Evolutionary conservation across 2,113 vertebrate species (phyloP), one percentile per base, ranked within the genome.

Genomic region (Paradoxurus hermaphroditus): DNA sequence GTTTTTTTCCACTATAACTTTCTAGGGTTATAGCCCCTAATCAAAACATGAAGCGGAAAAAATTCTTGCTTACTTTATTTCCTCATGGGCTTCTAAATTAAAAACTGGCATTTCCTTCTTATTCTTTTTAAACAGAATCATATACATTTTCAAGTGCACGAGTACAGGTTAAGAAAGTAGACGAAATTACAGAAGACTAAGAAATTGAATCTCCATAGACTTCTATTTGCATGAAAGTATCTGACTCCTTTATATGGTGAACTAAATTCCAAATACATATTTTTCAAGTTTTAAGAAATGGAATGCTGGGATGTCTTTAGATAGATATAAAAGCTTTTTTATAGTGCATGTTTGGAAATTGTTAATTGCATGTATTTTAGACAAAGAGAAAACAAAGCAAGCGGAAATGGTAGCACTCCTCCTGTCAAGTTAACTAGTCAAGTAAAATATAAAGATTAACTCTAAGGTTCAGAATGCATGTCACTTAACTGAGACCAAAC

Each of bases 281-380:
- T 90, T 94, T 87, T 86, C 11, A 84, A 41, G 44, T 93, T 82
- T 92, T 53, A 93, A 86, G 41, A 94, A 95, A 90, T 18, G 82
- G 62, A 92, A 95, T 85, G 21, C 44, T 53, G 93, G 44, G 19
- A 91, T 73, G 23, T 65, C 7, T 59, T 85, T 25, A 89, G 41
- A 81, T 36, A 63, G 88, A 44, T 67, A 62, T n/a, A 79, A 91
- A 95, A 94, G 62, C 11, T 90, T 93, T 86, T 78, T 84, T 67
- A 59, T 39, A 93, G 4, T 53, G 9, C n/a, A 85, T 67, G 72
- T 81, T 90, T 96, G 10, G 39, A 72, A 95, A 91, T 16, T 93
- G 34, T 79, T 91, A 94, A 94, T 56, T 91, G 34, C 25, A 95
- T 97, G 62, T 94, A 94, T 97, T 78, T 19, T 34, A 96, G 11